phyloP scores from a whole-genome alignment of 2,113 vertebrate genomes.

The Silurus asotus region DNA sequence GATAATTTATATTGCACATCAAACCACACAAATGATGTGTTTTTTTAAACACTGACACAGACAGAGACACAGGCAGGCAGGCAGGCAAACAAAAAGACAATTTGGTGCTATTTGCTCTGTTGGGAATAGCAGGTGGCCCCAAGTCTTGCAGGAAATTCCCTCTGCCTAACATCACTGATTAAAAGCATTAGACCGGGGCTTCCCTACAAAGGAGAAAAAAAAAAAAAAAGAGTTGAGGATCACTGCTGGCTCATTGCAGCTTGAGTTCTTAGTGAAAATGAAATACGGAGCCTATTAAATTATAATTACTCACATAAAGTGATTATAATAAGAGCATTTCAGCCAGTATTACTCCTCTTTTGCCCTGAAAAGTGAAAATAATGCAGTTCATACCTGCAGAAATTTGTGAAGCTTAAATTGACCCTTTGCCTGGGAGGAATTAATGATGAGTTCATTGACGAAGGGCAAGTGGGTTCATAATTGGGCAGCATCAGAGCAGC shows the following conservation, averaged over 20 bases:
- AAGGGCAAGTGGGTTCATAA: slow-evolving; percentile 74
- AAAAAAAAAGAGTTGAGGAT: slow-evolving; percentile 41
- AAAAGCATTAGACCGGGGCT: slow-evolving; percentile 41
- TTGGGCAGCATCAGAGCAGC: slow-evolving; percentile 66
- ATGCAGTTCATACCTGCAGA: slow-evolving; percentile 8
- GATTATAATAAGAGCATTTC: not conserved
- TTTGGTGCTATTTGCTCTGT: slow-evolving; percentile 36
- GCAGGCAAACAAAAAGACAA: not conserved
- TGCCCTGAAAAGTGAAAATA: not conserved
- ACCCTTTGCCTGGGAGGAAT: slow-evolving; percentile 45
- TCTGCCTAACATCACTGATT: slow-evolving; percentile 19
- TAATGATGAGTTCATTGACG: slow-evolving; percentile 55
- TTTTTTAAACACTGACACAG: not conserved
- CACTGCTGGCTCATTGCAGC: slow-evolving; percentile 17
- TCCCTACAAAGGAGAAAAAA: slow-evolving; percentile 17
- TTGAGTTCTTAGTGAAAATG: slow-evolving; percentile 9
- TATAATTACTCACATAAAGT: not conserved
- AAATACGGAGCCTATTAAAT: not conserved
- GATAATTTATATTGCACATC: not conserved
- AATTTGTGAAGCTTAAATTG: slow-evolving; percentile 12
- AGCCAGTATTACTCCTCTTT: not conserved
- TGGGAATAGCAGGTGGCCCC: slow-evolving; percentile 50
- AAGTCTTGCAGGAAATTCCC: slow-evolving; percentile 42
- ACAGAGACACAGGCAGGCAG: not conserved
- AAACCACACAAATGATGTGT: not conserved